phyloP scores from a whole-genome alignment of 2,113 vertebrate species.

The Hiodon tergisus region DNA sequence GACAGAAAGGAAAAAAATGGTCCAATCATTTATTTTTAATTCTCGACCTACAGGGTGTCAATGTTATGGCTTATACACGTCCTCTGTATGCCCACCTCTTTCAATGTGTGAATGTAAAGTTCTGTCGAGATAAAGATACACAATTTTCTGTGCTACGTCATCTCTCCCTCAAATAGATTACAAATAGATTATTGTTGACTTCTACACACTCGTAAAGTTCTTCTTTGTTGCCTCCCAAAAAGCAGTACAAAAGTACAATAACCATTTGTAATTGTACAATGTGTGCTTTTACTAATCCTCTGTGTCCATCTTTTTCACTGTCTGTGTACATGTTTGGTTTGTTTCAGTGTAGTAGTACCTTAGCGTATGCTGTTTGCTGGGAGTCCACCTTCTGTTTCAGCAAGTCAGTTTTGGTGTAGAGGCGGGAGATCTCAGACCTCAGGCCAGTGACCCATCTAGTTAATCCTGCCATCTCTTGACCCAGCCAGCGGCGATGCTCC shows the following conservation, averaged over 20 bases:
- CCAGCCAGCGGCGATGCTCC: slow-evolving; percentile 20
- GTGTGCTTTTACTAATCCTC: too few relatives aligned
- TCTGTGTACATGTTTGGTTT: background rate
- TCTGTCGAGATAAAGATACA: too few relatives aligned
- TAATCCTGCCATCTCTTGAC: slow-evolving; percentile 32
- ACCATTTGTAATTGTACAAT: too few relatives aligned
- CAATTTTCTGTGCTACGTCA: too few relatives aligned
- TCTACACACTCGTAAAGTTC: too few relatives aligned
- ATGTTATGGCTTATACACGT: background rate
- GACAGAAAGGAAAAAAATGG: background rate
- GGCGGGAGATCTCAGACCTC: slow-evolving; percentile 20
- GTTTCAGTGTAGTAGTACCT: slow-evolving; percentile 34
- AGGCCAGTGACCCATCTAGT: slow-evolving; percentile 30
- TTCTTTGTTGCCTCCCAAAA: too few relatives aligned
- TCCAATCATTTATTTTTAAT: background rate
- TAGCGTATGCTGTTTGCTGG: slow-evolving; percentile 41
- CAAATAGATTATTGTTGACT: too few relatives aligned
- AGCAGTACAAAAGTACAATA: too few relatives aligned
- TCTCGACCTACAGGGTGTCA: background rate
- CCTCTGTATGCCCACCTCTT: too few relatives aligned
- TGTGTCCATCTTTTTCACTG: background rate
- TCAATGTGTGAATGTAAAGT: too few relatives aligned
- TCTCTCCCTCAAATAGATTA: too few relatives aligned
- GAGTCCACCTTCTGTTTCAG: slow-evolving; percentile 38
- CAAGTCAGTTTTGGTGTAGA: slow-evolving; percentile 10